Conservation (phyloP, 2,113 vertebrate genomes). For the Eublepharis macularius region DNA sequence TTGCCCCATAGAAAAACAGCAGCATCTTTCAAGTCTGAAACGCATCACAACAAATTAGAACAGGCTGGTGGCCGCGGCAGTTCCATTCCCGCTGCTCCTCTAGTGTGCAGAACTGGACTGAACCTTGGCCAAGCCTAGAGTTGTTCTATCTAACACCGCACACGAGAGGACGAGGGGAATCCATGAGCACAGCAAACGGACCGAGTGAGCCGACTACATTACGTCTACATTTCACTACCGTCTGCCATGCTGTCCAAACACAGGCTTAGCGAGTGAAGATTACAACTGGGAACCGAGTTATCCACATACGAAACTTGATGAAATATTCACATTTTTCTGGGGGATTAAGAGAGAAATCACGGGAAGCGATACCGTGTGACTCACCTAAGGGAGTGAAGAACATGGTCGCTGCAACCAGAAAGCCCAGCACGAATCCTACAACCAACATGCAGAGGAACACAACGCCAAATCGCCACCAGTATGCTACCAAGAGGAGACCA, state of each 20-base stretch:
- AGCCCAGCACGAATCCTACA: slow-evolving; percentile 87
- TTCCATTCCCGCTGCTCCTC: no score
- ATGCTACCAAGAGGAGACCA: slow-evolving; percentile 82
- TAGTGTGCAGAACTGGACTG: no score
- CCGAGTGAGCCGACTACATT: no score
- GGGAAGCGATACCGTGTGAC: slow-evolving; percentile 3
- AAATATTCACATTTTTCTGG: not conserved
- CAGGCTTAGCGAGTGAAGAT: not conserved
- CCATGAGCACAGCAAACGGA: no score
- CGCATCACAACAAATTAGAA: no score
- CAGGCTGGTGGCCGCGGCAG: no score
- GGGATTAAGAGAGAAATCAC: not conserved
- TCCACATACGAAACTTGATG: not conserved
- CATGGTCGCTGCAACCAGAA: slow-evolving; percentile 76
- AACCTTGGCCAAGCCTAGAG: no score
- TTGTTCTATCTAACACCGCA: no score
- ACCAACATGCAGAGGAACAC: slow-evolving; percentile 81
- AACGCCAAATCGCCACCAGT: slow-evolving; percentile 92
- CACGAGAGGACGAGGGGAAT: no score
- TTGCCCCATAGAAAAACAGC: not conserved
- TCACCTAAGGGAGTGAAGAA: slow-evolving; percentile 93
- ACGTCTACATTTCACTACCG: no score
- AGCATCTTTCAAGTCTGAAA: not conserved
- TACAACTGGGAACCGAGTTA: not conserved
- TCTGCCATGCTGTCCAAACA: not conserved